Conservation (phyloP, 2,113 vertebrate genomes). For the Heliornis fulica region DNA sequence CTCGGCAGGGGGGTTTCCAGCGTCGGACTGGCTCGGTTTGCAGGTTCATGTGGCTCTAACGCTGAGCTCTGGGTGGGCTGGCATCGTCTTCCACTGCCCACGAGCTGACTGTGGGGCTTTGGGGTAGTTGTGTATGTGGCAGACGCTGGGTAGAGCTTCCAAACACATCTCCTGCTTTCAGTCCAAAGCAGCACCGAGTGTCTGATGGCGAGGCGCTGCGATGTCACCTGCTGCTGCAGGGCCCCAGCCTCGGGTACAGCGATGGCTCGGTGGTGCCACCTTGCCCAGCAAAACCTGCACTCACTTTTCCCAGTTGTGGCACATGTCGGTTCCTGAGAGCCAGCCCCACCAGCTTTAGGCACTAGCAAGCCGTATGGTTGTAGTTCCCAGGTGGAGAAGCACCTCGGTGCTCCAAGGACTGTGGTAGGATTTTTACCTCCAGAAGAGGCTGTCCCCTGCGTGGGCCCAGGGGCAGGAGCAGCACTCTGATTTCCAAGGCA, state of each 20-base stretch:
- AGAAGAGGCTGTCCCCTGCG: neutral
- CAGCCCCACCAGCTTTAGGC: neutral
- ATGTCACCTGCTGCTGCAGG: neutral
- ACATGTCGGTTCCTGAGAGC: neutral
- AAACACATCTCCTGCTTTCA: neutral
- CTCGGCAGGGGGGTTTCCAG: neutral
- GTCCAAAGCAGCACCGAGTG: neutral
- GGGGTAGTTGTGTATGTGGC: neutral
- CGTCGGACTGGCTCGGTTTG: neutral
- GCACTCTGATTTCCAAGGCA: neutral
- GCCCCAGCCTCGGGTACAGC: rapidly evolving
- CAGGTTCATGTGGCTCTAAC: neutral
- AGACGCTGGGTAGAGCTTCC: neutral
- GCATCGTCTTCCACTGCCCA: rapidly evolving
- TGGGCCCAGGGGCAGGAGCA: too few species aligned
- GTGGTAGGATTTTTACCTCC: neutral
- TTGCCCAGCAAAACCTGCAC: too few species aligned
- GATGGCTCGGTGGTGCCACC: neutral
- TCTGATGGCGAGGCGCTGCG: neutral
- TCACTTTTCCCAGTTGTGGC: neutral
- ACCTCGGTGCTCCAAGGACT: neutral
- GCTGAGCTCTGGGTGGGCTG: neutral
- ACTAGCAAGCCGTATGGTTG: neutral
- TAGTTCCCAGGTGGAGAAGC: neutral
- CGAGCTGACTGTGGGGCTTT: neutral